Conservation (phyloP, 2,888 invertebrate genomes). For the Andrena fulva region DNA sequence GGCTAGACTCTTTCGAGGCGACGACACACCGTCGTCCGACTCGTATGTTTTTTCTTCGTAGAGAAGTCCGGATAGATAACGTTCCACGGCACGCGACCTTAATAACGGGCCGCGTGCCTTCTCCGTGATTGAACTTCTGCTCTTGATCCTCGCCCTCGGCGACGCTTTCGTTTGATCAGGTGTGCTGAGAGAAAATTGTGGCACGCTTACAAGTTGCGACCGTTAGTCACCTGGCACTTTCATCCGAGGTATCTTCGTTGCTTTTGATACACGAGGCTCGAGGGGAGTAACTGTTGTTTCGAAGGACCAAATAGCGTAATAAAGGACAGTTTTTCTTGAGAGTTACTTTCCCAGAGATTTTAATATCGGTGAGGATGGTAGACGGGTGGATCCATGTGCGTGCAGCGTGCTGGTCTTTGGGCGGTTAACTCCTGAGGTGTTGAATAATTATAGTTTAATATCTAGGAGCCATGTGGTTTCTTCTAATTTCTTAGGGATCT, state of each 20-base stretch:
- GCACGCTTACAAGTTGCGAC: not conserved
- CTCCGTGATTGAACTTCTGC: not conserved
- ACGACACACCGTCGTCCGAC: conserved; percentile 7
- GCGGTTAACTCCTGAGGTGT: conserved; percentile 27
- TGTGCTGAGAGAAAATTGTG: conserved; percentile 36
- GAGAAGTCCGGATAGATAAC: not conserved
- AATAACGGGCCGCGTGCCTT: not conserved
- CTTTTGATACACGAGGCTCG: not conserved
- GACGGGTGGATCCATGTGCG: too few species aligned
- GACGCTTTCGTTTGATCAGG: not conserved
- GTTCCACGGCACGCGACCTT: not conserved
- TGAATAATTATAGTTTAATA: conserved; percentile 31
- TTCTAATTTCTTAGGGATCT: too few species aligned
- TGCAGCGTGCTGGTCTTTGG: not conserved
- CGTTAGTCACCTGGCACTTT: not conserved
- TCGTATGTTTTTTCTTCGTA: not conserved
- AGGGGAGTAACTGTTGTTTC: conserved; percentile 2
- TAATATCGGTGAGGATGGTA: not conserved
- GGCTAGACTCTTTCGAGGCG: conserved; percentile 42
- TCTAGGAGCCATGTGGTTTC: too few species aligned
- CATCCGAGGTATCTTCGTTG: not conserved
- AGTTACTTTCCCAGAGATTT: conserved; percentile 2
- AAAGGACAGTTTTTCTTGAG: not conserved
- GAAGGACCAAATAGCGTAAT: not conserved
- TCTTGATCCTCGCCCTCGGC: conserved; percentile 9